These are phyloP conservation scores for Busseola fusca DNA, from an alignment of 2,888 invertebrate genomes.

Conservation along the genomic window DNA sequence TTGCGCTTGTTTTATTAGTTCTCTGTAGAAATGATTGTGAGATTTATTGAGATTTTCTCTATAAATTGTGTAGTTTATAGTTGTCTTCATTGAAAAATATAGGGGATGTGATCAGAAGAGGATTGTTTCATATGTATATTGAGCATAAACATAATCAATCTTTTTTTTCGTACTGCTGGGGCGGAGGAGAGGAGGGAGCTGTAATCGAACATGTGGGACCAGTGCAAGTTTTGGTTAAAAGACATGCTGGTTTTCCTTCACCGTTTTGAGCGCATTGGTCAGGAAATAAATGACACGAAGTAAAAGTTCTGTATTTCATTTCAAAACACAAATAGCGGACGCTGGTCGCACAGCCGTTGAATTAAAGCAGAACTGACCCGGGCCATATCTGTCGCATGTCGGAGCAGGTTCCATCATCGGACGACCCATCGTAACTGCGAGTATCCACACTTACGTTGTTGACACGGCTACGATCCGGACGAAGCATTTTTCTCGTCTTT, in stretches of 20 bases:
- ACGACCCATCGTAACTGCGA: no score
- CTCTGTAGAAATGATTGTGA: background rate
- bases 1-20: conserved; percentile 49
- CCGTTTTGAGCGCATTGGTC: background rate
- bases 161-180: background rate
- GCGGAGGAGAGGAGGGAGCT: no score
- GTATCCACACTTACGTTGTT: no score
- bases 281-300: background rate
- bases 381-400: no score
- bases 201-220: background rate
- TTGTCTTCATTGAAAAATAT: background rate
- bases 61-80: conserved; percentile 11
- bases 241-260: background rate
- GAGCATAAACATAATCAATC: background rate
- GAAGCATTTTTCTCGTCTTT: no score
- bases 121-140: background rate
- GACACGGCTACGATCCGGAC: no score
- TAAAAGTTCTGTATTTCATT: no score
- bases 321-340: no score
- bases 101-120: background rate
- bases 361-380: no score
- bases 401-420: no score
- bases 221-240: background rate
- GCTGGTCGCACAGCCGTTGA: no score
- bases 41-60: conserved; percentile 16